Base-by-base conservation (phyloP, 2,113 vertebrate species). In the Neodontobutis hainanensis region DNA sequence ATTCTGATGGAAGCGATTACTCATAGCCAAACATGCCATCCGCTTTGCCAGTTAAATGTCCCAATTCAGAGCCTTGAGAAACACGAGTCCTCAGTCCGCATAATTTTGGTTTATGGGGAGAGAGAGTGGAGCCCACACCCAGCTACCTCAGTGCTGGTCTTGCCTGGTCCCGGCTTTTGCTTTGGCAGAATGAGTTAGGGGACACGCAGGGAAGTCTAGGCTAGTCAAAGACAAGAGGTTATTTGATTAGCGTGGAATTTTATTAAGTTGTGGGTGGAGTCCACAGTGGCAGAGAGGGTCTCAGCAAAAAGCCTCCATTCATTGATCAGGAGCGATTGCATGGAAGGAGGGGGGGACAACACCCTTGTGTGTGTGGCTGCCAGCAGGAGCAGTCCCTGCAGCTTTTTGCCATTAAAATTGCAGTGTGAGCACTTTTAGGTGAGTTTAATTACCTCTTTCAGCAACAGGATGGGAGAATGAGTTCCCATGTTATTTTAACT, bases 211-310 rank as follows among this genome's bases (percentile, higher is more conserved):
- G 83, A 81, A 87, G 81, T 89, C 79, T 62, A 78, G 83, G 86
- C 84, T 65, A 84, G 88, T 78, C 81, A 84, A 85, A 92, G 84
- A 93, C 92, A 93, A 93, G 91, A 92, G 89, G 88, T 91, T 92
- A 91, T 92, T 93, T 93, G 92, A 93, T 93, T 91, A 90, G 88
- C 78, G 77, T 85, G 89, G 89, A 92, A 91, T 93, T 92, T 92
- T 92, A 93, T 92, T 92, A 92, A 91, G 87, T 81, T 74, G 91
- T 93, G 92, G 91, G 92, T 87, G 87, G 89, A 82, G 88, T 80
- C 82, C 81, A 81, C 69, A 78, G 78, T 85, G 75, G 86, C 83
- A 84, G 66, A 74, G 72, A 65, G 72, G 67, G 85, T 64, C 67
- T 75, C 61, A 77, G 87, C 87, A 88, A 91, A 89, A 92, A 79